Base-by-base conservation (phyloP, 2,113 vertebrate species). In the Reinhardtius hippoglossoides region DNA sequence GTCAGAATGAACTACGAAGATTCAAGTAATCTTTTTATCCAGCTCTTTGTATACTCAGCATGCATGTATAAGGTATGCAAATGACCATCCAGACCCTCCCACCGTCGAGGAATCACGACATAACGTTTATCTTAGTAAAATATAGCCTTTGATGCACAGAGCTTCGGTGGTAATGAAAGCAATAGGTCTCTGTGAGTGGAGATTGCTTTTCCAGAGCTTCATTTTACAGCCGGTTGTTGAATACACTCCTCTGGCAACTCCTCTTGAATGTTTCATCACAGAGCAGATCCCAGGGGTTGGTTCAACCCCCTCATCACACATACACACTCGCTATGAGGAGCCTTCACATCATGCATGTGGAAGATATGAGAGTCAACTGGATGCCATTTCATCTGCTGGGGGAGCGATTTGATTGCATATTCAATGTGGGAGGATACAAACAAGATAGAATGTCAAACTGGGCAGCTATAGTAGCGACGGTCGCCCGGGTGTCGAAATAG, bases 241-340 rank as follows among this genome's bases (percentile, higher is more conserved):
- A 92, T 80, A 73, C 79, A 87, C 88, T 91, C 82, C 86, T 90
- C 85, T 89, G 82, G 89, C 89, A 92, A 90, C 89, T 89, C 86
- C 76, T 89, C 85, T 65, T 92, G 90, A 93, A 92, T 92, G 91
- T 93, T 93, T 93, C 91, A 93, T 92, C 91, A 93, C 89, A 91
- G 83, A 89, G 66, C 83, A 77, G 85, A 86, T 92, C 89, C 90
- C 91, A 80, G 72, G 86, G 89, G 91, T 83, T 79, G 84, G 78
- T 76, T 78, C 84, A 81, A 81, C 70, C 52, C 78, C 68, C 84
- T 74, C 80, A 82, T 81, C 89, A 79, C 86, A 82, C 85, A 72
- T 46, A 80, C 81, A 82, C 75, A 78, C 78, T 60, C 74, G 31
- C 81, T 50, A 68, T 61, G 82, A 83, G 73, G 60, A 78, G 82